Evolutionary conservation across 2,888 invertebrate genomes (phyloP).

Genomic region (Tolmerus cingulatus): DNA sequence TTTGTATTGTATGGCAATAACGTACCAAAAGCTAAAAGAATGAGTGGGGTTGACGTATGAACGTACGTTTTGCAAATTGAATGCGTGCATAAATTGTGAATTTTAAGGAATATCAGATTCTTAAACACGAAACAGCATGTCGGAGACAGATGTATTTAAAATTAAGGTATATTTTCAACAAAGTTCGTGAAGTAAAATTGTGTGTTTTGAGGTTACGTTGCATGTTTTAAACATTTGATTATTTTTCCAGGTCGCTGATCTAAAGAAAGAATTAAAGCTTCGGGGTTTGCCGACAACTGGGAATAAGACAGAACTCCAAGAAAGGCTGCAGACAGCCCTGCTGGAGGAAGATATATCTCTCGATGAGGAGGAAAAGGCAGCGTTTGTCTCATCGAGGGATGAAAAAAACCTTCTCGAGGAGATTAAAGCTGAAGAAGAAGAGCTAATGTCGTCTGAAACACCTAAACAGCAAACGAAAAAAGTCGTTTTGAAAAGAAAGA

Average conservation of each 20-base stretch:
- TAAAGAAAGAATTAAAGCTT: constrained; percentile 81
- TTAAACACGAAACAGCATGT: constrained; percentile 53
- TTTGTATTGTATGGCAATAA: no score
- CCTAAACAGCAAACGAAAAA: constrained; percentile 43
- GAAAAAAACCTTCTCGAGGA: constrained; percentile 27
- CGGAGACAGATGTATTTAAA: constrained; percentile 61
- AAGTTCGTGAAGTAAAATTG: background rate
- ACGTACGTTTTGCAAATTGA: no score
- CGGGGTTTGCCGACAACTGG: constrained; percentile 78
- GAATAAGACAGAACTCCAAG: constrained; percentile 82
- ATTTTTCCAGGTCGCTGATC: constrained; percentile 79
- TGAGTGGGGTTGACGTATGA: no score
- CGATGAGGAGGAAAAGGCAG: constrained; percentile 63
- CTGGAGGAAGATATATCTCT: constrained; percentile 60
- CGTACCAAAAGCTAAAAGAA: no score
- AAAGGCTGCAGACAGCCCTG: constrained; percentile 74
- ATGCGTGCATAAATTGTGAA: background rate
- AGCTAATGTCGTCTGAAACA: background rate
- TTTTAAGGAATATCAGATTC: background rate
- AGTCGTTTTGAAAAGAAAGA: constrained; percentile 50
- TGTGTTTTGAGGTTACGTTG: constrained; percentile 39
- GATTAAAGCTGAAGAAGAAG: constrained; percentile 18
- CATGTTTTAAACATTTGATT: background rate
- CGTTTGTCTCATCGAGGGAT: constrained; percentile 50
- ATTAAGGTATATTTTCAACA: constrained; percentile 58